Percentiles rank a stretch among this genome's conserved stretches.
These are phyloP conservation scores for Drosophila subobscura DNA, from an alignment of 1,140 invertebrate genomes.

Conservation along the genomic window DNA sequence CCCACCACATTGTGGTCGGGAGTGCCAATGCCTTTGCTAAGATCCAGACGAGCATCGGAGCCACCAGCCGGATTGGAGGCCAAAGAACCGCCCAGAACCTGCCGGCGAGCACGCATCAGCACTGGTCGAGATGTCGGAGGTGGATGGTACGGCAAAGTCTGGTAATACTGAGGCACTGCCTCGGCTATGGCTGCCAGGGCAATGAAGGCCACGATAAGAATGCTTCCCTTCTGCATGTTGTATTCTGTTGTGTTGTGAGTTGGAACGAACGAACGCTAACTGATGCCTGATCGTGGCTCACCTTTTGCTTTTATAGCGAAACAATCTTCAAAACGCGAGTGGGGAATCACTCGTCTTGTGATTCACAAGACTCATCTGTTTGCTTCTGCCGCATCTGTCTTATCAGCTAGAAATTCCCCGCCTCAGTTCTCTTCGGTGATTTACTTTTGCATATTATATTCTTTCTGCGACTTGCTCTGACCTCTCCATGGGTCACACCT, in stretches of 20 bases:
- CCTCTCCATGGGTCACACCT: constrained; percentile 2
- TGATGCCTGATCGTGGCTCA: constrained; percentile 28
- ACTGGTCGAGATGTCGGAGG: constrained; percentile 27
- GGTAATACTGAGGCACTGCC: constrained; percentile 48
- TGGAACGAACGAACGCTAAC: constrained; percentile 10
- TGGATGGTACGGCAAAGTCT: constrained; percentile 54
- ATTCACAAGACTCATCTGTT: constrained; percentile 38
- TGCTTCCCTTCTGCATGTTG: constrained; percentile 58
- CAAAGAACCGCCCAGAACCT: constrained; percentile 64
- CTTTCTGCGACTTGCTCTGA: constrained; percentile 4
- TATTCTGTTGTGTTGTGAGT: constrained; percentile 4
- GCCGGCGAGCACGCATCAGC: constrained; percentile 59
- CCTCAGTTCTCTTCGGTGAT: constrained; percentile 18
- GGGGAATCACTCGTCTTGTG: constrained; percentile 48
- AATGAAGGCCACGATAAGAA: constrained; percentile 51
- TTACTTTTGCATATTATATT: constrained; percentile 25
- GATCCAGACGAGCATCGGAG: constrained; percentile 54
- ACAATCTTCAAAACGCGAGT: no score
- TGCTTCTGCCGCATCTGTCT: constrained; percentile 13
- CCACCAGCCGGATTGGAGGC: constrained; percentile 68
- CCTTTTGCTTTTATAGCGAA: constrained; percentile 33
- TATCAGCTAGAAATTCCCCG: constrained; percentile 56
- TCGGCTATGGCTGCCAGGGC: constrained; percentile 54
- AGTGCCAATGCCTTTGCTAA: constrained; percentile 64
- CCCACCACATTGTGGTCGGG: constrained; percentile 72